Conservation (phyloP, 2,113 vertebrate genomes). For the Cavia aperea region DNA sequence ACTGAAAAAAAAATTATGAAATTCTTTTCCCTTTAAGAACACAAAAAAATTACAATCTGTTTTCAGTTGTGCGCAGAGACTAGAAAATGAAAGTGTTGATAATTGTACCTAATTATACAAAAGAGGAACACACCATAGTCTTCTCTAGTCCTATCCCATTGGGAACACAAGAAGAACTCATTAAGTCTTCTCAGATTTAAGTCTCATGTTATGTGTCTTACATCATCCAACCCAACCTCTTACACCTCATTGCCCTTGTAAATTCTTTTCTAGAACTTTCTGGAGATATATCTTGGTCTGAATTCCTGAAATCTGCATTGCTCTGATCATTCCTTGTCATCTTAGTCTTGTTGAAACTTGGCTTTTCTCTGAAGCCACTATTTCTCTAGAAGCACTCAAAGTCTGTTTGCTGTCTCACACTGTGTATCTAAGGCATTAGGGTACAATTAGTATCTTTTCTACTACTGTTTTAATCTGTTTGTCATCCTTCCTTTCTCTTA, state of each 20-base stretch:
- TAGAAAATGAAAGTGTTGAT: background rate
- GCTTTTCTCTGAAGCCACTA: background rate
- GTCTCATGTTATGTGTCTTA: background rate
- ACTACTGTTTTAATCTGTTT: background rate
- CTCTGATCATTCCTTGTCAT: background rate
- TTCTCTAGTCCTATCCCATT: background rate
- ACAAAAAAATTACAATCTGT: background rate
- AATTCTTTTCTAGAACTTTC: background rate
- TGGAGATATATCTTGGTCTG: background rate
- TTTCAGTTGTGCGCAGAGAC: conserved; percentile 9
- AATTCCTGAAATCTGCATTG: background rate
- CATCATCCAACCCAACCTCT: background rate
- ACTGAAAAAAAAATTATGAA: conserved; percentile 31
- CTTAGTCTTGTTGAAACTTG: background rate
- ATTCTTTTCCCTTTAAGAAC: background rate
- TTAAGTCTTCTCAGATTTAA: background rate
- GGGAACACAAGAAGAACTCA: background rate
- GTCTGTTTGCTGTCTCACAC: background rate
- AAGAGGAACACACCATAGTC: background rate
- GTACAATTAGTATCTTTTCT: background rate
- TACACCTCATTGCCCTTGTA: background rate
- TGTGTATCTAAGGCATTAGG: background rate
- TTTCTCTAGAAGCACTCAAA: background rate
- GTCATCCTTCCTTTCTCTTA: background rate
- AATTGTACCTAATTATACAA: background rate